A percentile compares a stretch with the other conserved stretches of the same genome.
Evolutionary conservation across 2,888 invertebrate species (phyloP).

Genomic region (Nemotelus pantherinus): DNA sequence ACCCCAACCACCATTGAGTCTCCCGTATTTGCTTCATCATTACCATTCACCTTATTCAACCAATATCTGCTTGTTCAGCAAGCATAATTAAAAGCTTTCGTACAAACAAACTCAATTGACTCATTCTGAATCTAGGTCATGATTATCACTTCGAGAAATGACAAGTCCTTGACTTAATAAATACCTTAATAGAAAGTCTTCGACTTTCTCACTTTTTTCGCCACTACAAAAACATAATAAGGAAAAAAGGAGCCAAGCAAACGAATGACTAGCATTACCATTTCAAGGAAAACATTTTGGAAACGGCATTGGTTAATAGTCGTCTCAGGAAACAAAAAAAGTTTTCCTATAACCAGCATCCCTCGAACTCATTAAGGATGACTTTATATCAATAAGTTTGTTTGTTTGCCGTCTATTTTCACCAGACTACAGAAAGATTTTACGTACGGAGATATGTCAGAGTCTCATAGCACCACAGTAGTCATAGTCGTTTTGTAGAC

Average conservation of each 20-base stretch:
- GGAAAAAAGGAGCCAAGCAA: neutral
- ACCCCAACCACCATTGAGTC: too few relatives aligned
- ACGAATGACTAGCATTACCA: neutral
- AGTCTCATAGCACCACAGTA: too few relatives aligned
- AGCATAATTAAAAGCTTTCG: slow-evolving; percentile 33
- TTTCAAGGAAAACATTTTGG: too few relatives aligned
- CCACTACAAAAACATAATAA: too few relatives aligned
- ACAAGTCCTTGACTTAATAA: slow-evolving; percentile 19
- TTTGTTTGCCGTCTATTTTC: slow-evolving; percentile 15
- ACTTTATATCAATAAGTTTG: slow-evolving; percentile 42
- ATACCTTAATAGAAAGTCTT: neutral
- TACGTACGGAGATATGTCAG: neutral
- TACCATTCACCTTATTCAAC: neutral
- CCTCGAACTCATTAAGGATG: slow-evolving; percentile 38
- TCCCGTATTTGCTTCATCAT: neutral
- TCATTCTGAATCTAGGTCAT: too few relatives aligned
- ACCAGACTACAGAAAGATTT: neutral
- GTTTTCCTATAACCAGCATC: slow-evolving; percentile 41
- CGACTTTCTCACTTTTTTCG: neutral
- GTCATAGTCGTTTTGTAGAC: too few relatives aligned
- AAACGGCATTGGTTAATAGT: slow-evolving; percentile 38
- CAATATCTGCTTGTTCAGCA: slow-evolving; percentile 36
- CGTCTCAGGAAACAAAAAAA: slow-evolving; percentile 27
- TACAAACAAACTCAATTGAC: too few relatives aligned
- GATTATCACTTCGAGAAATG: neutral